phyloP scores from a whole-genome alignment of 2,113 vertebrate species.

The Phoxinus phoxinus region DNA sequence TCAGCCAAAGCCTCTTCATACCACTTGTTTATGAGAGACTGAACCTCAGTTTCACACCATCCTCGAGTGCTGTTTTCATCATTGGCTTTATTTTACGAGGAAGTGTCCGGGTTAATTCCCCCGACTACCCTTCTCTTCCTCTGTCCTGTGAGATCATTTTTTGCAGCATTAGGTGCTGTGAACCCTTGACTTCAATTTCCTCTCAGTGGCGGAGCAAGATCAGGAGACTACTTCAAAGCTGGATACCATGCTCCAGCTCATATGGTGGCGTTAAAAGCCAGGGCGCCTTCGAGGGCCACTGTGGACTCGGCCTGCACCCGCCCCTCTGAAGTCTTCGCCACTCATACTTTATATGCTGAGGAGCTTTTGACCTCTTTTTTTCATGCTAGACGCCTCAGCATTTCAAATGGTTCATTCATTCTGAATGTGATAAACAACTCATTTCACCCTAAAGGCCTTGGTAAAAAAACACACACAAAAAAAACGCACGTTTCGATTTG shows the following conservation, averaged over 20 bases:
- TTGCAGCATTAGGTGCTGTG: conserved; percentile 68
- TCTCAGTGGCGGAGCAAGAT: conserved; percentile 69
- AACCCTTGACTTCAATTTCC: conserved; percentile 78
- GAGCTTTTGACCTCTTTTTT: conserved; percentile 33
- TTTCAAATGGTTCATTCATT: conserved; percentile 39
- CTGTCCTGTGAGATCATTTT: conserved; percentile 63
- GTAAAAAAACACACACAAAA: not conserved
- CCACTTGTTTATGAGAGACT: conserved; percentile 35
- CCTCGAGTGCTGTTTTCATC: conserved; percentile 38
- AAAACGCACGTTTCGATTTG: not conserved
- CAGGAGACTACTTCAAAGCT: conserved; percentile 69
- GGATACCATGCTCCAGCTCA: conserved; percentile 53
- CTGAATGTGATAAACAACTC: conserved; percentile 37
- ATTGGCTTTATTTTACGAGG: conserved; percentile 50
- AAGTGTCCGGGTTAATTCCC: conserved; percentile 69
- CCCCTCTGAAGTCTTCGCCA: conserved; percentile 50
- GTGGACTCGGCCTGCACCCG: conserved; percentile 54
- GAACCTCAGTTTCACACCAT: conserved; percentile 33
- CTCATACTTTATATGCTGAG: conserved; percentile 29
- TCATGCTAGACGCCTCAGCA: conserved; percentile 33
- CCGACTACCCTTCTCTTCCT: conserved; percentile 60
- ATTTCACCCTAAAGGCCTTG: conserved; percentile 40
- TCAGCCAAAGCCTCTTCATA: conserved; percentile 20
- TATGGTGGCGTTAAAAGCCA: conserved; percentile 56
- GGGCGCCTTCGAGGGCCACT: conserved; percentile 51